Conservation (phyloP, 2,888 invertebrate species). For the Dione juno region DNA sequence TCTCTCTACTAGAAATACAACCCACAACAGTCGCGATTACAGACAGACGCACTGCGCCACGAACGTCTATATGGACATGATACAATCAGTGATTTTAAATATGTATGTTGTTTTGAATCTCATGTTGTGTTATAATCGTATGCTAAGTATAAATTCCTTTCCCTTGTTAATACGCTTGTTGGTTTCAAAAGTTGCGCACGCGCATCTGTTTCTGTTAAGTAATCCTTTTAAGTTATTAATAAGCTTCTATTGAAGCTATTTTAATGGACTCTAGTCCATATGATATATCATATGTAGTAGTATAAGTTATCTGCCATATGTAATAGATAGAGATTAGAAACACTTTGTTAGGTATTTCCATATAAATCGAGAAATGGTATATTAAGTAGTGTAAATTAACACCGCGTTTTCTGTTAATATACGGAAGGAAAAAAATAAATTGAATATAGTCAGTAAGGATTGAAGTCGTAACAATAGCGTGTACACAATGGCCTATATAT, state of each 20-base stretch:
- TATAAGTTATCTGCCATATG: too few species aligned
- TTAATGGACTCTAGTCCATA: too few species aligned
- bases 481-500: too few species aligned
- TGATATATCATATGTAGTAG: too few species aligned
- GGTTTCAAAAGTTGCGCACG: not conserved
- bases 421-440: not conserved
- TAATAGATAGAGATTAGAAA: too few species aligned
- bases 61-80: too few species aligned
- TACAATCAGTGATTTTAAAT: conserved; percentile 11
- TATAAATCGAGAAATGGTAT: too few species aligned
- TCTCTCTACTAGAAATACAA: not conserved
- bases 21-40: not conserved
- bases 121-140: not conserved
- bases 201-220: not conserved
- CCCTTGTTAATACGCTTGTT: conserved; percentile 9
- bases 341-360: too few species aligned
- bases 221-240: not conserved
- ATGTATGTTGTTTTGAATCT: conserved; percentile 5
- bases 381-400: not conserved
- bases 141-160: conserved; percentile 20
- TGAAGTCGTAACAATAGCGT: too few species aligned
- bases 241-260: too few species aligned
- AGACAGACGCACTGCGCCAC: not conserved
- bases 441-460: too few species aligned
- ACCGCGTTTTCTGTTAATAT: not conserved